Evolutionary conservation across 2,888 invertebrate genomes (phyloP), one percentile per base, ranked within the genome.

Genomic region (Sminthurinus aureus): DNA sequence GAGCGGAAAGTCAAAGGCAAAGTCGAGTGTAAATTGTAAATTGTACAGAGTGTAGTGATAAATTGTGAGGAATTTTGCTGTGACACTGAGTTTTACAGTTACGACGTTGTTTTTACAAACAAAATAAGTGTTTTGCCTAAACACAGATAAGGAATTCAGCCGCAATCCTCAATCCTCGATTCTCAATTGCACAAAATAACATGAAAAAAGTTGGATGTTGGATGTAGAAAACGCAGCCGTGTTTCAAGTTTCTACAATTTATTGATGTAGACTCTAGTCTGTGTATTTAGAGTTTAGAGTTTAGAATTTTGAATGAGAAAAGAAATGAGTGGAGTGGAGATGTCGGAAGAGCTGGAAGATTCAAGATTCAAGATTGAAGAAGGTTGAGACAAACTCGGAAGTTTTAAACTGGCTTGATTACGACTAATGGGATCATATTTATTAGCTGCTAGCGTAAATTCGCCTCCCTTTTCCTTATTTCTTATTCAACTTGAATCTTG

Each of bases 401-500:
- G 64, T 84, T 84, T 84, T 79, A 84, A 84, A 83, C 58, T 79
- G 73, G 82, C 85, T 85, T 85, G 85, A 85, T 85, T 85, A 85
- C 81, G 81, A 85, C 85, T 85, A 85, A 85, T 85, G 85, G 78
- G 81, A 85, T 83, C 81, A 83, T 81, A 85, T 85, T 83, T 85
- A 85, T 85, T 83, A 85, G 81, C 83, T 85, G 26, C 26, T 67
- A 83, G 83, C 79, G 79, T 83, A 83, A 83, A 79, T 83, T 76
- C n/a, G 12, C n/a, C n/a, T 67, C 8, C n/a, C 67, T 11, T 20
- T n/a, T 67, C n/a, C 67, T 64, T 38, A 38, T 6, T 38, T 80
- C 76, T 83, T 76, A 83, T 83, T 83, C 83, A 80, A 76, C 83
- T 76, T n/a, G 66, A 69, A 80, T 67, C 18, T 67, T 13, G 67